Conservation (phyloP, 2,113 vertebrate genomes). For the Myrmecophaga tridactyla region DNA sequence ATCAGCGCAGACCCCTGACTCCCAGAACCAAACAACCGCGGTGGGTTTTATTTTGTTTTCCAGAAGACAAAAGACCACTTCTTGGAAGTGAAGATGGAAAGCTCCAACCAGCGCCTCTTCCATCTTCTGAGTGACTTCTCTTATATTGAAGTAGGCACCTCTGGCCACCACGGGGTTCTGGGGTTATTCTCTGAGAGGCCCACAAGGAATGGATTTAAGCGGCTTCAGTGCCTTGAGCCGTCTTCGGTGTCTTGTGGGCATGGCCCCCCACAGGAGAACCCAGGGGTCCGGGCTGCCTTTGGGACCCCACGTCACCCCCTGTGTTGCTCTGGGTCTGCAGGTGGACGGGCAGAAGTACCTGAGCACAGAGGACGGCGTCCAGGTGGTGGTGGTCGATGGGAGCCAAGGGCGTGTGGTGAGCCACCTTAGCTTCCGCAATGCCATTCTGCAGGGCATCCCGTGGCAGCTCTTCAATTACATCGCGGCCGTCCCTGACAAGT, state of each 20-base stretch:
- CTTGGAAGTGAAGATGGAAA: constrained; percentile 92
- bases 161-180: rapidly evolving
- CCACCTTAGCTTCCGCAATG: constrained; percentile 86
- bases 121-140: constrained; percentile 94
- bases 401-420: constrained; percentile 88
- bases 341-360: constrained; percentile 89
- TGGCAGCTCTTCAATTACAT: constrained; percentile 92
- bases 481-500: constrained; percentile 88
- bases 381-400: constrained; percentile 91
- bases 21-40: rapidly evolving
- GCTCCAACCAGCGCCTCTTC: constrained; percentile 91
- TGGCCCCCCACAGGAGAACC: rapidly evolving
- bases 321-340: constrained; percentile 75
- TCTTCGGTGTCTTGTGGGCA: background rate
- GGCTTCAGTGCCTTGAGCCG: background rate
- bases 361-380: constrained; percentile 91
- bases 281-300: background rate
- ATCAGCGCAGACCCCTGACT: rapidly evolving
- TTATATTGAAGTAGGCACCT: constrained; percentile 87
- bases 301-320: background rate
- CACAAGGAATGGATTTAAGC: rapidly evolving
- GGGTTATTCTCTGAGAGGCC: rapidly evolving
- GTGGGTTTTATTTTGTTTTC: background rate
- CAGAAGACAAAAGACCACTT: constrained; percentile 90
- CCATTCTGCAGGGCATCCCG: constrained; percentile 92